Percentiles rank a stretch among this genome's conserved stretches.
These are phyloP conservation scores for Mesorhabditis sp. DNA, from an alignment of 2,888 invertebrate genomes.

Conservation along the genomic window DNA sequence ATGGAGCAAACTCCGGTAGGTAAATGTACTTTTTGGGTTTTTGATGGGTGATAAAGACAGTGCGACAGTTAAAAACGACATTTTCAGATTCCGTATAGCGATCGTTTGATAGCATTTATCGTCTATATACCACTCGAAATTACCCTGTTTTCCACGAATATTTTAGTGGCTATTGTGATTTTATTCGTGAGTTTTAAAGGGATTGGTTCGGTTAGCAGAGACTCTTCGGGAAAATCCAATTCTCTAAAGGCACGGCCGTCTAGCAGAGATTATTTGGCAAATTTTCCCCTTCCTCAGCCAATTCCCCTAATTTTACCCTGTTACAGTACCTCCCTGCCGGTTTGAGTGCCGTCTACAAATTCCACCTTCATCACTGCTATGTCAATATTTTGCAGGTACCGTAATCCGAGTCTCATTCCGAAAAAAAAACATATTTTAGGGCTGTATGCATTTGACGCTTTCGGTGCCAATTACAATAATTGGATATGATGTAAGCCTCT, in stretches of 20 bases:
- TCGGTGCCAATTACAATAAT: not conserved
- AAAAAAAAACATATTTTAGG: not conserved
- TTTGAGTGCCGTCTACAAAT: not conserved
- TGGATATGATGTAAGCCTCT: not conserved
- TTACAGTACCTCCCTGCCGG: not conserved
- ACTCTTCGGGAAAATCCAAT: too few species aligned
- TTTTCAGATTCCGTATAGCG: conserved; percentile 2
- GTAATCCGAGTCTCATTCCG: not conserved
- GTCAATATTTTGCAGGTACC: conserved; percentile 1
- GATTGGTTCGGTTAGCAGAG: too few species aligned
- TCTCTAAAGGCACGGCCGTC: too few species aligned
- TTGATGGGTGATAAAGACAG: too few species aligned
- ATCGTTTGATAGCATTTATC: not conserved
- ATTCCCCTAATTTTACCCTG: not conserved
- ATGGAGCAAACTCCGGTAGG: too few species aligned
- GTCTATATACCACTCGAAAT: not conserved
- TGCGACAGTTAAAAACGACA: too few species aligned
- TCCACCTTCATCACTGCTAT: not conserved
- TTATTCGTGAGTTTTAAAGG: not conserved
- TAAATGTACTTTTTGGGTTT: too few species aligned
- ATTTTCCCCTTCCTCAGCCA: not conserved
- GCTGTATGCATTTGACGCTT: not conserved
- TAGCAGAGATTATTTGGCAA: not conserved
- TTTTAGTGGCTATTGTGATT: not conserved
- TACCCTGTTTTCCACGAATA: not conserved